phyloP scores from a whole-genome alignment of 2,888 invertebrate species.

The Dorcus hopei region DNA sequence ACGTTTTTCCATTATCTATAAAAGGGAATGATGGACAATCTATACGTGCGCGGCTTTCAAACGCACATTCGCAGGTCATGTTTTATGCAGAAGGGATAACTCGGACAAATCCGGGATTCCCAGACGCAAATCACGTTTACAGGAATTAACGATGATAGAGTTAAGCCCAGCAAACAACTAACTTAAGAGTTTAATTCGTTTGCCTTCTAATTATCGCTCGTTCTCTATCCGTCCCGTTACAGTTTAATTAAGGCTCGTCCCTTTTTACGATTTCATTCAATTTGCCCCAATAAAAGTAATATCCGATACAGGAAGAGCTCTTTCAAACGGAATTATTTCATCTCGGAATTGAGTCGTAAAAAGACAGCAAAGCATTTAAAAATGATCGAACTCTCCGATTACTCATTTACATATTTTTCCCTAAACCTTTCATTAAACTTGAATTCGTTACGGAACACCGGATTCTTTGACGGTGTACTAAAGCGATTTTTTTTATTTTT shows the following conservation, averaged over 20 bases:
- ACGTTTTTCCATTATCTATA: slow-evolving; percentile 23
- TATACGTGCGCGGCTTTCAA: slow-evolving; percentile 23
- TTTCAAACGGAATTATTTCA: too few species aligned
- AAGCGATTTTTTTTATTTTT: too few species aligned
- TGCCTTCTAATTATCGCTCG: slow-evolving; percentile 16
- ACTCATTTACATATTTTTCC: too few species aligned
- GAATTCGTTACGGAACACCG: too few species aligned
- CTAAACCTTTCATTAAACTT: too few species aligned
- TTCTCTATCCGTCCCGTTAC: neutral
- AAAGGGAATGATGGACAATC: slow-evolving; percentile 23
- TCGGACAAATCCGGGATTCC: slow-evolving; percentile 29
- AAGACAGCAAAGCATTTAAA: too few species aligned
- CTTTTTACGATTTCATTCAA: neutral
- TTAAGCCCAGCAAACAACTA: slow-evolving; percentile 28
- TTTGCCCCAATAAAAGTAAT: neutral
- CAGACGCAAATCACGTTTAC: slow-evolving; percentile 29
- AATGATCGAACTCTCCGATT: too few species aligned
- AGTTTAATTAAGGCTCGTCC: neutral
- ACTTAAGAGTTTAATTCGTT: slow-evolving; percentile 22
- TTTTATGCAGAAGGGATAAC: slow-evolving; percentile 30
- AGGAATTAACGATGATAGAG: slow-evolving; percentile 32
- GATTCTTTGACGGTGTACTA: too few species aligned
- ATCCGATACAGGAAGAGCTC: neutral
- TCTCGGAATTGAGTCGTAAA: too few species aligned
- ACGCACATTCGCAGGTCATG: slow-evolving; percentile 23